Base-by-base conservation (phyloP, 2,888 invertebrate genomes). In the Hybos culiciformis region DNA sequence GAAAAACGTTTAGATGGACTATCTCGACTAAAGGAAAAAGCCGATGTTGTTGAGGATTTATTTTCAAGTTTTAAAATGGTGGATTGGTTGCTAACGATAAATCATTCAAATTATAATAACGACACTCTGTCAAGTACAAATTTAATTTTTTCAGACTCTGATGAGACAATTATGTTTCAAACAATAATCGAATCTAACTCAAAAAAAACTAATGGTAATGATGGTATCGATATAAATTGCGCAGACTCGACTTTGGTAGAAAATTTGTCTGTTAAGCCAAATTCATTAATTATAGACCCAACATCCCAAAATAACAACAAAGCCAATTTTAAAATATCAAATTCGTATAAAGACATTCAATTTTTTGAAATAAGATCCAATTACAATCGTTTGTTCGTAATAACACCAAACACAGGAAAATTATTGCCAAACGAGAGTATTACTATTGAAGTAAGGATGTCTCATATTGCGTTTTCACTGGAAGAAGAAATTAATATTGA, bases 141-240 rank as follows among this genome's bases (percentile, higher is more conserved):
- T 4, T 42, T 61, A 11, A 53, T 56, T 17, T 53, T 62, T 32
- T 56, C 61, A 1, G 64, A 64, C 12, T 59, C 55, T 6, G 65
- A 66, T 34, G 65, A 65, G 41, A 62, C 66, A 0, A 56, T 66
- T 2, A 45, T 66, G 1, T 66, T 65, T 47, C 60, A 61, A 3
- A 66, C 66, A 6, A 54, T 64, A 3, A 21, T 44, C 32, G 53
- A 51, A 2, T 49, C 51, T 8, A 56, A 58, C 2, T 56, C 57
- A 5, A 54, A 56, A 5, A 56, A 59, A n/a, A 45, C 49, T 1
- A 46, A 45, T 7, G 47, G 50, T 14, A 50, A 54, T 43, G 43
- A 61, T 12, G 59, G 58, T 29, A 56, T 59, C 0, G 58, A 58
- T 5, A 46, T 48, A 15, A 55, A 61, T 44, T 37, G 29, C 52